These are phyloP conservation scores for Neolamprologus tretocephalus DNA, from an alignment of 2,113 vertebrate genomes.

Conservation along the genomic window DNA sequence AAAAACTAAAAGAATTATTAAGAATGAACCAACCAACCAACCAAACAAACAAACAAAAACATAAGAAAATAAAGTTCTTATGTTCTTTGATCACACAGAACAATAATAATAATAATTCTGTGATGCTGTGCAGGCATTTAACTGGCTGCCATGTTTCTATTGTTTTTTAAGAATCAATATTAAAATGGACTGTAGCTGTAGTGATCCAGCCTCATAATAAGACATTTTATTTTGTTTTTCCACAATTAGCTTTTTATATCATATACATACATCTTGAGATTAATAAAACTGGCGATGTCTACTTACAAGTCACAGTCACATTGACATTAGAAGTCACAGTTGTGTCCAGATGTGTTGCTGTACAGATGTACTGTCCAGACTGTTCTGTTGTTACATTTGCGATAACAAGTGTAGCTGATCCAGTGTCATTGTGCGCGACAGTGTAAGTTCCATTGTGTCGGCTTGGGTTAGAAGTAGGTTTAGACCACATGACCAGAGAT, in stretches of 20 bases:
- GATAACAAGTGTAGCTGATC: accelerated
- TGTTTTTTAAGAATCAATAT: neutral
- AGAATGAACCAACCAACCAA: accelerated
- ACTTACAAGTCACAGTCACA: neutral
- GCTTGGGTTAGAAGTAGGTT: neutral
- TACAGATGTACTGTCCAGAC: neutral
- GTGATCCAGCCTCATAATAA: neutral
- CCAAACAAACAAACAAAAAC: accelerated
- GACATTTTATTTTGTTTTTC: neutral
- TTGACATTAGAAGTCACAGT: neutral
- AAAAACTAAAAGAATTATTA: neutral
- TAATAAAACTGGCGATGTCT: accelerated
- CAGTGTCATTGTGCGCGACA: accelerated
- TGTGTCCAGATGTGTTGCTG: neutral
- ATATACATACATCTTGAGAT: neutral
- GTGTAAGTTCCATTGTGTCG: accelerated
- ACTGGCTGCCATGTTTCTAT: neutral
- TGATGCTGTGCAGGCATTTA: neutral
- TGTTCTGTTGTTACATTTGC: accelerated
- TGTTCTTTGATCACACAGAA: neutral
- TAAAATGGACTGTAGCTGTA: neutral
- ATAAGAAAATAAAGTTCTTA: neutral
- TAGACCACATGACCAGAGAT: neutral
- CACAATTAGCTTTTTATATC: neutral
- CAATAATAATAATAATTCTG: neutral